These are phyloP conservation scores for Meghimatium bilineatum DNA, from an alignment of 2,888 invertebrate genomes.

Conservation along the genomic window DNA sequence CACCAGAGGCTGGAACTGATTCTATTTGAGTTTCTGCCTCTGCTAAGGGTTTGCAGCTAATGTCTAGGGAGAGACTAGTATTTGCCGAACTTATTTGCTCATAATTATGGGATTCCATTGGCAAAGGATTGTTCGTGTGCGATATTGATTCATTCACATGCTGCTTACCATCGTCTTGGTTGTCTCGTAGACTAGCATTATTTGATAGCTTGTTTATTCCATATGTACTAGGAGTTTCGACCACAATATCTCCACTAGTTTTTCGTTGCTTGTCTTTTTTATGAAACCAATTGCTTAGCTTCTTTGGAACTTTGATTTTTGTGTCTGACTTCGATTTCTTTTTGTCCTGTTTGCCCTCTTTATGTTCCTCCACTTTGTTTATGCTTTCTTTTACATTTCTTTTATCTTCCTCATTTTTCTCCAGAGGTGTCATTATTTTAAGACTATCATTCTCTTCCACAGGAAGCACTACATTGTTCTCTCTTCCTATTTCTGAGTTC, in stretches of 20 bases:
- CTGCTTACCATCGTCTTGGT: too few species aligned
- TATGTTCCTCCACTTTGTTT: slow-evolving; percentile 23
- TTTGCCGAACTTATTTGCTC: not conserved
- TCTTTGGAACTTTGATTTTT: slow-evolving; percentile 32
- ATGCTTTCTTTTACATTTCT: not conserved
- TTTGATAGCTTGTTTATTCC: too few species aligned
- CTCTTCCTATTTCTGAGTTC: not conserved
- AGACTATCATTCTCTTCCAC: not conserved
- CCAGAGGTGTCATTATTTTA: not conserved
- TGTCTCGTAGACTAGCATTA: not conserved
- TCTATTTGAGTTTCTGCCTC: slow-evolving; percentile 22
- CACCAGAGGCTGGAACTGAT: not conserved
- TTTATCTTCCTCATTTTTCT: slow-evolving; percentile 28
- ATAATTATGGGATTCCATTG: not conserved
- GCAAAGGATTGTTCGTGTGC: not conserved
- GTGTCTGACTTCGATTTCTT: slow-evolving; percentile 25
- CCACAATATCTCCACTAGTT: not conserved
- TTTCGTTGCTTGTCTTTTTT: slow-evolving; percentile 38
- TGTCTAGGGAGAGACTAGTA: slow-evolving; percentile 10
- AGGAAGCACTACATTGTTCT: not conserved
- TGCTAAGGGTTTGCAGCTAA: not conserved
- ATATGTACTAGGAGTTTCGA: not conserved
- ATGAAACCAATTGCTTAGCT: slow-evolving; percentile 31
- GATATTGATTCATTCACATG: not conserved
- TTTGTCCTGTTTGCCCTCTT: slow-evolving; percentile 27